Evolutionary conservation across 2,113 vertebrate genomes (phyloP).

Genomic region (Tenrec ecaudatus): DNA sequence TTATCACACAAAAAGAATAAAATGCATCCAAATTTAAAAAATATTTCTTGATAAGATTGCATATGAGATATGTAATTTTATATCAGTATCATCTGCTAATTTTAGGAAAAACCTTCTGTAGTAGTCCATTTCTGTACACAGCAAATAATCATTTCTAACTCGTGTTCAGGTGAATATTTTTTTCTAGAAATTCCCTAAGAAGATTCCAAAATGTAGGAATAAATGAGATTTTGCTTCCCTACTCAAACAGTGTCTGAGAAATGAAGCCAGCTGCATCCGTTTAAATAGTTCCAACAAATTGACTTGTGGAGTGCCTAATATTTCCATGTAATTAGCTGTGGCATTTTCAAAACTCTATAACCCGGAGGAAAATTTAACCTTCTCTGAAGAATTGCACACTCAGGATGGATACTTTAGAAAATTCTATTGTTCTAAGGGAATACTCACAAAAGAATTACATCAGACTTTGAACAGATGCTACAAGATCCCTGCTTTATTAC

Average conservation of each 20-base stretch:
- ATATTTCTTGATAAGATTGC: no score
- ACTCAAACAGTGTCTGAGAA: slow-evolving; percentile 51
- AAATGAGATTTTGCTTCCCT: slow-evolving; percentile 43
- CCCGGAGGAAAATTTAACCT: slow-evolving; percentile 73
- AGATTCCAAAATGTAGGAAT: slow-evolving; percentile 35
- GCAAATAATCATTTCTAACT: slow-evolving; percentile 57
- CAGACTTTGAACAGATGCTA: slow-evolving; percentile 76
- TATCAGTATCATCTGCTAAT: not conserved
- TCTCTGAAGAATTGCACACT: slow-evolving; percentile 66
- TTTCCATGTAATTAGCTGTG: slow-evolving; percentile 77
- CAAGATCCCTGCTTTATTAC: slow-evolving; percentile 68
- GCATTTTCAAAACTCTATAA: slow-evolving; percentile 79
- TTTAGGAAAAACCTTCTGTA: not conserved
- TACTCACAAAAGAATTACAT: slow-evolving; percentile 75
- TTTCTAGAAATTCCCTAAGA: not conserved
- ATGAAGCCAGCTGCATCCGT: slow-evolving; percentile 69
- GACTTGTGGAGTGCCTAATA: slow-evolving; percentile 74
- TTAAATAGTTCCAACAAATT: slow-evolving; percentile 70
- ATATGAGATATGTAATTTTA: not conserved
- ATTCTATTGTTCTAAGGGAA: slow-evolving; percentile 71
- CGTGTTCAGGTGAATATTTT: slow-evolving; percentile 17
- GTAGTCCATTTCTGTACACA: slow-evolving; percentile 38
- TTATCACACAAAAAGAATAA: no score
- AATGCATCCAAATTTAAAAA: no score
- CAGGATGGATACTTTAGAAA: slow-evolving; percentile 70